Evolutionary conservation across 1,140 invertebrate genomes (phyloP), one percentile per base, ranked within the genome.

Genomic region (Eufriesea mexicana): DNA sequence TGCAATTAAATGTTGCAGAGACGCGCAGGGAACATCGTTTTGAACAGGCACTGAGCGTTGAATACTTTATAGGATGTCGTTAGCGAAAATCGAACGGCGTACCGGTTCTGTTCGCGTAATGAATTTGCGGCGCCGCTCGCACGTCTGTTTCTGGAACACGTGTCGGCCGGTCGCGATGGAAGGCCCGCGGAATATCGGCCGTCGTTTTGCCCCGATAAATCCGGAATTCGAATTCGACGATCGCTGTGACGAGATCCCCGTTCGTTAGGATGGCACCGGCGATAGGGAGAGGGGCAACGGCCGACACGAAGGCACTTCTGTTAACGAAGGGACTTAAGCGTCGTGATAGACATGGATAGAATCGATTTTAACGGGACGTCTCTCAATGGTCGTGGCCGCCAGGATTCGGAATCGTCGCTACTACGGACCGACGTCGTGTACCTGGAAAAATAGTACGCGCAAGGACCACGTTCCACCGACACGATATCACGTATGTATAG

Each of bases 71-170:
- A 87, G 55, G 81, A 84, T 77, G 82, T 84, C 81, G 84, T 89
- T 89, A 85, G 84, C 73, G 89, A 66, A 83, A 87, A 87, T 89
- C 84, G 83, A 90, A 86, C 89, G 84, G 83, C 87, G 75, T 57
- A 64, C 20, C 78, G 79, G 77, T 87, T 87, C 55, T 82, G 76
- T 84, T 84, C 81, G 49, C 75, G 81, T 90, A 90, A 90, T 88
- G 87, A 90, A 84, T 86, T 90, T 80, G 84, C 76, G 85, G 84
- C 86, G 73, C 42, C 57, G 80, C 74, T 84, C 55, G 77, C 82
- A 81, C 73, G 72, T 86, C 66, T 61, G 80, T 68, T 66, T 82
- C 68, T 79, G 86, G 77, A 73, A 82, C 79, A 87, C 71, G 82
- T 74, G 84, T 77, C 86, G 51, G 18, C 71, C 77, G 84, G 76